Evolutionary conservation across 2,888 invertebrate species (phyloP).

Genomic region (Epistrophella euchroma): DNA sequence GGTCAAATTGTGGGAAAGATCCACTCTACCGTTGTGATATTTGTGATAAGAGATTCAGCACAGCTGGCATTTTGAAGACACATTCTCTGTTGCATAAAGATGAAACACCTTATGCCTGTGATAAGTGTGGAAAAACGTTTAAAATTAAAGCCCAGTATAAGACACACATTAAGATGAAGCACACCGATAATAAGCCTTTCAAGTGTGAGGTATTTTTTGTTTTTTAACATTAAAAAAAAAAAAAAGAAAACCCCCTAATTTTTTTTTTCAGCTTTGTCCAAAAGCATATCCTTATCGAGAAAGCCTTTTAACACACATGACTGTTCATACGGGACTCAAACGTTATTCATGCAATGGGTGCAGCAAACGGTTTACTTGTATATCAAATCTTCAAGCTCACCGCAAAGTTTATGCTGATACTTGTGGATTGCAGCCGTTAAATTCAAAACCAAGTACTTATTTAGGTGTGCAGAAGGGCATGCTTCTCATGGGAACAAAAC

Average conservation of each 20-base stretch:
- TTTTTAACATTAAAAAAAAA: not conserved
- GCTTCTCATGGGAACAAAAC: constrained; percentile 81
- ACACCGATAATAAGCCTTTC: constrained; percentile 85
- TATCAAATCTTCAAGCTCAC: constrained; percentile 85
- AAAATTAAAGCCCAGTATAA: constrained; percentile 83
- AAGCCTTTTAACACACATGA: constrained; percentile 85
- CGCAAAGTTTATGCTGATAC: constrained; percentile 84
- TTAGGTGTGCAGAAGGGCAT: constrained; percentile 83
- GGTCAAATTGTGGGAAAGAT: constrained; percentile 83
- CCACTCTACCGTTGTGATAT: constrained; percentile 82
- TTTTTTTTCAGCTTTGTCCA: constrained; percentile 79
- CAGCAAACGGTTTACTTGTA: constrained; percentile 85
- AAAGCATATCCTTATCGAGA: constrained; percentile 85
- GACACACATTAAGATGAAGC: constrained; percentile 82
- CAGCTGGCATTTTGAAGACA: constrained; percentile 83
- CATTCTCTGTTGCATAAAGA: constrained; percentile 84
- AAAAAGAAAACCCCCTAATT: not conserved
- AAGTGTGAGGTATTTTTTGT: constrained; percentile 83
- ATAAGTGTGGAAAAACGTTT: constrained; percentile 82
- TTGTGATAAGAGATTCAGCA: constrained; percentile 84
- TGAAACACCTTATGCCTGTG: constrained; percentile 82
- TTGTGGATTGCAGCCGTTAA: constrained; percentile 83
- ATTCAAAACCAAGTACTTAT: constrained; percentile 82
- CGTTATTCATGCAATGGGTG: constrained; percentile 85
- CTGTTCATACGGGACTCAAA: constrained; percentile 85